A percentile compares a stretch with the other conserved stretches of the same genome.
Evolutionary conservation across 2,888 invertebrate genomes (phyloP).

Genomic region (Hecatera dysodea): DNA sequence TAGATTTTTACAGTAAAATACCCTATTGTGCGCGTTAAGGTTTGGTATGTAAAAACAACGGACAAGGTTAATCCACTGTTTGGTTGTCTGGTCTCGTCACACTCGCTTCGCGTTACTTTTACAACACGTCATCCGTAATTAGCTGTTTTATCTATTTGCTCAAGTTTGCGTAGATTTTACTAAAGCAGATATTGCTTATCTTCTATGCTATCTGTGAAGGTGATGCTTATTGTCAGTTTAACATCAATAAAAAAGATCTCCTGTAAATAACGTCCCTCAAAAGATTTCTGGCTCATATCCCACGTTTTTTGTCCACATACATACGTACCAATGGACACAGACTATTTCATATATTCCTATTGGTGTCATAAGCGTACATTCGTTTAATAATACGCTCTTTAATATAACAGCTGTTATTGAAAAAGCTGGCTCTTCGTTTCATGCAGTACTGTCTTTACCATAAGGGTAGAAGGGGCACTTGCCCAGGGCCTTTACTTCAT

Average conservation of each 20-base stretch:
- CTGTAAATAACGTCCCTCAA: not conserved
- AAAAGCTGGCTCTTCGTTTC: not conserved
- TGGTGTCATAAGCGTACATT: not conserved
- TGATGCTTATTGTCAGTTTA: constrained; percentile 14
- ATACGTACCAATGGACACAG: not conserved
- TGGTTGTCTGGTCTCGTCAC: constrained; percentile 43
- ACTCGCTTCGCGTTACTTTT: constrained; percentile 32
- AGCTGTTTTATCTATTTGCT: constrained; percentile 13
- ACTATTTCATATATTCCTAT: not conserved
- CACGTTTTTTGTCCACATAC: not conserved
- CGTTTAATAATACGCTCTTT: not conserved
- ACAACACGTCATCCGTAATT: constrained; percentile 29
- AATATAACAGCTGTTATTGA: not conserved
- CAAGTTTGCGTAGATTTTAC: constrained; percentile 14
- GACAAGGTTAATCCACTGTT: constrained; percentile 59
- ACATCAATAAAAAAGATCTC: not conserved
- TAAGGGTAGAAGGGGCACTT: too few species aligned
- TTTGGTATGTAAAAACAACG: constrained; percentile 46
- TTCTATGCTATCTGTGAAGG: constrained; percentile 3
- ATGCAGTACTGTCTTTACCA: too few species aligned
- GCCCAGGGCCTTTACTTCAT: too few species aligned
- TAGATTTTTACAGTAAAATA: too few species aligned
- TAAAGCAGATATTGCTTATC: constrained; percentile 22
- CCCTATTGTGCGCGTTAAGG: constrained; percentile 35
- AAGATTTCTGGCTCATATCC: not conserved